Base-by-base conservation (phyloP, 2,797 vertebrate genomes). In the Danio aesculapii region DNA sequence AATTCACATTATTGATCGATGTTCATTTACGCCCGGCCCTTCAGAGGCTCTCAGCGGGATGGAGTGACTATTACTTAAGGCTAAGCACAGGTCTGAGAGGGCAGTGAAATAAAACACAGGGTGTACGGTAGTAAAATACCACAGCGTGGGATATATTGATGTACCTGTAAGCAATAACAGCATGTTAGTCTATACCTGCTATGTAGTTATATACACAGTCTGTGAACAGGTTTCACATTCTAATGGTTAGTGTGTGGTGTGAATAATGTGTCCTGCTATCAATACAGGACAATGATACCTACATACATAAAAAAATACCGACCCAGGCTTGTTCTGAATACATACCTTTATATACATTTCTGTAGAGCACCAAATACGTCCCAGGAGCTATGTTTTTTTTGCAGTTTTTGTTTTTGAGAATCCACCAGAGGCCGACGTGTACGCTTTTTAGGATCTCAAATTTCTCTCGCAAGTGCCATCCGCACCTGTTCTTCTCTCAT, bases 1-100 rank as follows among this genome's bases (percentile, higher is more conserved):
- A 82, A 86, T 88, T 84, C 77, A 80, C 72, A 63, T 75, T 87
- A 91, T 91, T 91, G 91, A 91, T 90, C 71, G 62, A 52, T 70
- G 17, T 77, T 84, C 79, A 72, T 82, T 83, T 83, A 63, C 21
- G 74, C 53, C 49, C 52, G 43, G 59, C 77, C 79, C 81, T 81
- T 84, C 64, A 82, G 83, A 47, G 53, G 71, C 72, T 80, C 81
- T 81, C 75, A 57, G 75, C 11, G 11, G 43, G 66, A 74, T 79
- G 61, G 46, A 84, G 77, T 83, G 67, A 49, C 72, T 62, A 57
- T 81, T 71, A 72, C 75, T 62, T 69, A 63, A 74, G 49, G 43
- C 21, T 16, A 61, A 69, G 57, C 57, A 44, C 53, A 66, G 69
- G 66, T 72, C 75, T 64, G 14, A 68, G 67, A 76, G 67, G 30